phyloP scores from a whole-genome alignment of 2,113 vertebrate species.

The Hystrix brachyura region DNA sequence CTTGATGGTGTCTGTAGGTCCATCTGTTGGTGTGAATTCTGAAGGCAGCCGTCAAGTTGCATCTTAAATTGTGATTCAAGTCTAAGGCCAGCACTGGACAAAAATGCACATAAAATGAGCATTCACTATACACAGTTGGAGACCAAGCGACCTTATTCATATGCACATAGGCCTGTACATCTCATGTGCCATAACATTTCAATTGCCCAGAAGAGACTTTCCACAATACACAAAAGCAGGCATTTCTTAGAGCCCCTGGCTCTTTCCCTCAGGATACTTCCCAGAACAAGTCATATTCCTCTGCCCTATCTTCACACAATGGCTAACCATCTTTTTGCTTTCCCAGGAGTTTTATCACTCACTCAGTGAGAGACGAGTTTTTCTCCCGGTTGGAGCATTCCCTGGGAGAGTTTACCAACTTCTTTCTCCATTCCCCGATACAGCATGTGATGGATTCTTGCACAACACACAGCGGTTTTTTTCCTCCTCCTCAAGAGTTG shows the following conservation, averaged over 20 bases:
- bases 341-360: background rate
- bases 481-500: background rate
- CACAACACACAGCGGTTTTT: background rate
- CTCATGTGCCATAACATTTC: background rate
- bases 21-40: background rate
- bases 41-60: background rate
- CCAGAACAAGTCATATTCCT: background rate
- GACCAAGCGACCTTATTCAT: background rate
- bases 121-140: background rate
- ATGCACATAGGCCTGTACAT: background rate
- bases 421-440: background rate
- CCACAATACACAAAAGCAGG: background rate
- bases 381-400: background rate
- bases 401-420: conserved; percentile 26
- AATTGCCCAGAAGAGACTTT: background rate
- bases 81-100: background rate
- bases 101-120: background rate
- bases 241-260: background rate
- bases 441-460: background rate
- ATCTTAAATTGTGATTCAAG: background rate
- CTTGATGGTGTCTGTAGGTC: background rate
- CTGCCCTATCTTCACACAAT: background rate
- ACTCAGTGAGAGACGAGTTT: conserved; percentile 20
- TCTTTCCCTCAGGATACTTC: background rate
- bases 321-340: background rate